Evolutionary conservation across 2,888 invertebrate species (phyloP).

Genomic region (Meghimatium bilineatum): DNA sequence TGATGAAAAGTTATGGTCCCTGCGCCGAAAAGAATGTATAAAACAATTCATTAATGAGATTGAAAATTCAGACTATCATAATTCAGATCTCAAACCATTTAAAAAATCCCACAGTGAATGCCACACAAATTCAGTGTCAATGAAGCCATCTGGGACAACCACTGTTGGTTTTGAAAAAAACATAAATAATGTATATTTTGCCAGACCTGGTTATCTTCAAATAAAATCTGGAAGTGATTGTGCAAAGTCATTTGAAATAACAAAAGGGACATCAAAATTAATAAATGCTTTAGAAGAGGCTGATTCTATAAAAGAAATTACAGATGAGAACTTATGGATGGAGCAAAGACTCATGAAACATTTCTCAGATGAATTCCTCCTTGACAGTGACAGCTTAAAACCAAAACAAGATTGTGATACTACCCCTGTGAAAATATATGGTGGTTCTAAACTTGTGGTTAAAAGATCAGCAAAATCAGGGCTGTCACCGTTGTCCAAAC

Average conservation of each 20-base stretch:
- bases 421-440: constrained; percentile 53
- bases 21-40: neutral
- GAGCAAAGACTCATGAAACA: constrained; percentile 14
- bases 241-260: neutral
- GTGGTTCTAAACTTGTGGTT: constrained; percentile 27
- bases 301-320: constrained; percentile 21
- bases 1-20: neutral
- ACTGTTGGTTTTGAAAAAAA: neutral
- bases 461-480: constrained; percentile 63
- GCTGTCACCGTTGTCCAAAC: constrained; percentile 59
- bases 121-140: neutral
- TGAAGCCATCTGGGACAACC: neutral
- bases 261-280: constrained; percentile 28
- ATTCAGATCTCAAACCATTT: neutral
- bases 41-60: neutral
- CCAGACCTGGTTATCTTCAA: neutral
- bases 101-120: neutral
- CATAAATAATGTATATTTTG: neutral
- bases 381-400: neutral
- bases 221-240: neutral
- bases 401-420: neutral
- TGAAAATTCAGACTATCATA: neutral
- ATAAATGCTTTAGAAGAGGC: constrained; percentile 35
- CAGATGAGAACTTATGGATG: constrained; percentile 33
- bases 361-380: neutral